Evolutionary conservation across 1,140 invertebrate genomes (phyloP).

Genomic region (Lepidurus arcticus): DNA sequence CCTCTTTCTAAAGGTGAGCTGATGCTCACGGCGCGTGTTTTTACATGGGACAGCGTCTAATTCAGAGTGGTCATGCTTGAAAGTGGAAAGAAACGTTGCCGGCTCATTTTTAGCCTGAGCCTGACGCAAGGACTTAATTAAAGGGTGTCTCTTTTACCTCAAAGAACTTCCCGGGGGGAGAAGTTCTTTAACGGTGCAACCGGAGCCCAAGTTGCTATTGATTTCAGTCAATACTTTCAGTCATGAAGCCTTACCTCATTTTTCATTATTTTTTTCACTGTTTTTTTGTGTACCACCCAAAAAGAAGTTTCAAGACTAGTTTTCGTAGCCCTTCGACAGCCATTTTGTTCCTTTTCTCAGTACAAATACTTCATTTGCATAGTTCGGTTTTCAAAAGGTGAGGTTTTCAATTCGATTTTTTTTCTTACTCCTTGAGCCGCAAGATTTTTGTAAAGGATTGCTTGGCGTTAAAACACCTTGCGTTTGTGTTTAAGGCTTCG

Average conservation of each 20-base stretch:
- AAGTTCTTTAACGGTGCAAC: not conserved
- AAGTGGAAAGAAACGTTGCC: not conserved
- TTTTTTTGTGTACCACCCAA: not conserved
- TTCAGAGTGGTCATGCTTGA: not conserved
- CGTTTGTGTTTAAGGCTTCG: not conserved
- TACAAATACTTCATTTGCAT: not conserved
- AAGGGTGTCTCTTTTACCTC: not conserved
- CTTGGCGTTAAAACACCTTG: not conserved
- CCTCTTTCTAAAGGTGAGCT: not conserved
- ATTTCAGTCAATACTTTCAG: not conserved
- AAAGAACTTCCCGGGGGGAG: not conserved
- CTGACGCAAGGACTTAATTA: conserved; percentile 19
- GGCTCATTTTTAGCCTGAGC: not conserved
- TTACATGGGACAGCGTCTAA: not conserved
- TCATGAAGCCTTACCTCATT: not conserved
- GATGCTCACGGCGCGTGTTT: conserved; percentile 5
- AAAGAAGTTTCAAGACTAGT: not conserved
- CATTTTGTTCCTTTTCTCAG: not conserved
- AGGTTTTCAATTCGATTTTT: not conserved
- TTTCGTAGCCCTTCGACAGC: not conserved
- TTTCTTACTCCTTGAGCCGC: not conserved
- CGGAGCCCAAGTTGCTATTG: not conserved
- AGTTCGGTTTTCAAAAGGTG: not conserved
- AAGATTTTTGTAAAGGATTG: conserved; percentile 11
- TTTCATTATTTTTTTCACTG: too few species aligned